Evolutionary conservation across 2,888 invertebrate genomes (phyloP).

Genomic region (Nasonovia ribisnigri): DNA sequence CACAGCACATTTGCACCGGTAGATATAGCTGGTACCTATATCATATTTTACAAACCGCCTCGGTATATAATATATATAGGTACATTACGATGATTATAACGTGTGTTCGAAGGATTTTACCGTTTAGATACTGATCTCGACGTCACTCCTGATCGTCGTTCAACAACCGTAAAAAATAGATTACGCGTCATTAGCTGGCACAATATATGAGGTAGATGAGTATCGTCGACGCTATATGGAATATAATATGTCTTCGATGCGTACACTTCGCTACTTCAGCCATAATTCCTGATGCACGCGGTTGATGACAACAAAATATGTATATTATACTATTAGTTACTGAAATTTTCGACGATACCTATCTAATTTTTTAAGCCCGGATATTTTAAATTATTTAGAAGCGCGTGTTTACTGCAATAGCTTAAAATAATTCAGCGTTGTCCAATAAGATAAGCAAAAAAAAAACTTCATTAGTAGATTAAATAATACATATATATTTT

Average conservation of each 20-base stretch:
- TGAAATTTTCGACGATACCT: neutral
- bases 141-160: neutral
- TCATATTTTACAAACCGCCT: neutral
- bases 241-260: neutral
- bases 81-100: neutral
- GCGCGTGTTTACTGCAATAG: neutral
- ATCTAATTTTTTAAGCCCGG: neutral
- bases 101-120: neutral
- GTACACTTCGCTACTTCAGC: neutral
- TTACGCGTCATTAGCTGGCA: constrained; percentile 32
- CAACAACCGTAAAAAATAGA: constrained; percentile 6
- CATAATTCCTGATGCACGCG: neutral
- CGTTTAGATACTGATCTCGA: constrained; percentile 5
- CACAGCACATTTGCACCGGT: neutral
- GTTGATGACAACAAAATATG: neutral
- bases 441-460: neutral
- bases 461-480: neutral
- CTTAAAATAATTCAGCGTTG: neutral
- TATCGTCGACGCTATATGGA: neutral
- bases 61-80: neutral
- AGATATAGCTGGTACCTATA: neutral
- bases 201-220: neutral
- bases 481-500: neutral
- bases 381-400: neutral
- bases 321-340: neutral